Base-by-base conservation (phyloP, 2,113 vertebrate genomes). In the Ameiurus melas region DNA sequence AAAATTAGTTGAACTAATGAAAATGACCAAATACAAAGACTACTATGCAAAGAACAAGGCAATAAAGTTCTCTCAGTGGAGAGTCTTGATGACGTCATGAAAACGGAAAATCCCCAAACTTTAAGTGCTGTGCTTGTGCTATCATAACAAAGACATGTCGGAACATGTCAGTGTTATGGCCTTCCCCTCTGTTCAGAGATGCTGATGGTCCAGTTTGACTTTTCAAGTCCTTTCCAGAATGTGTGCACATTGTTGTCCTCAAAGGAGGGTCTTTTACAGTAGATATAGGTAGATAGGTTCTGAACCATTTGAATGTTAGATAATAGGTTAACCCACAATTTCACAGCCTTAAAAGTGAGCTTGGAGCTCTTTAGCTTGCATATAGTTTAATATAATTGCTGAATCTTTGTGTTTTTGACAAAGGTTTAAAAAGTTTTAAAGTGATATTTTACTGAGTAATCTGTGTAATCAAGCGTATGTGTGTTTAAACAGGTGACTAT, bases 381-480 rank as follows among this genome's bases (percentile, higher is more conserved):
- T 68, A 30, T 68, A 9, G 14, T 9, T 83, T 27, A 66, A 68
- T 68, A 66, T 68, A 27, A 43, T 84, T 84, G 16, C 12, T 62
- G 58, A 62, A 39, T 39, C 20, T 64, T 2, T 83, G 17, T 33
- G 1, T 8, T 25, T 75, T 39, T 20, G 36, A 43, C 43, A 33
- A 36, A 20, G n/a, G 27, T 47, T 53, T 20, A 33, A 57, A 12
- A 25, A 8, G 10, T 43, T 9, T 20, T 22, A 43, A 43, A 43
- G 70, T 17, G 9, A 55, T 0, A 6, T 57, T 57, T 30, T 22
- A 81, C 25, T 19, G 43, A 16, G n/a, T n/a, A 80, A n/a, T 81
- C 3, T 81, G 78, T 81, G 78, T 33, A 81, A 81, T 58, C n/a
- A 58, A 79, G 77, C 77, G 27, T 20, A 27, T 55, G 17, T 80